Percentiles rank a stretch among this genome's conserved stretches.
These are phyloP conservation scores for Heliconius aoede DNA, from an alignment of 2,888 invertebrate species.

Conservation along the genomic window DNA sequence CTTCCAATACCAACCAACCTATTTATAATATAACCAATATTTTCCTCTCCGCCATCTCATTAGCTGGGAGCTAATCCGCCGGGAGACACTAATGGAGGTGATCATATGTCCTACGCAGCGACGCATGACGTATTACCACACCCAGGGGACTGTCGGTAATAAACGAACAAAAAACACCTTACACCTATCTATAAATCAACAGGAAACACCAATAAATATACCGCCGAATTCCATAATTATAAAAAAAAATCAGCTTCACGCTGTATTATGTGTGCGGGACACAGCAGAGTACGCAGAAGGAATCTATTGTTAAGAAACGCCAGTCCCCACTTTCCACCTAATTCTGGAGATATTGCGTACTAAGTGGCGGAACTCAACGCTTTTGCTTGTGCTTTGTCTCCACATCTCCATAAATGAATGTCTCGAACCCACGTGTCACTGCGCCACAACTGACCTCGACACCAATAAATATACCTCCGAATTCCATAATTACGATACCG, in stretches of 20 bases:
- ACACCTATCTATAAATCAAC: constrained; percentile 76
- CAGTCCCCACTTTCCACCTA: too few species aligned
- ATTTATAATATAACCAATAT: constrained; percentile 71
- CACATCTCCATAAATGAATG: too few species aligned
- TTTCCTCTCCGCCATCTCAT: constrained; percentile 80
- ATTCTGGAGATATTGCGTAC: too few species aligned
- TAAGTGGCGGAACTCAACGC: too few species aligned
- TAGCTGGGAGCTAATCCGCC: constrained; percentile 78
- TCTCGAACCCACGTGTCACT: too few species aligned
- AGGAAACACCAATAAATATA: constrained; percentile 81
- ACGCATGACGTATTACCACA: constrained; percentile 80
- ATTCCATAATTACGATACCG: constrained; percentile 70
- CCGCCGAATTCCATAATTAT: constrained; percentile 72
- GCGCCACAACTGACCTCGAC: constrained; percentile 49
- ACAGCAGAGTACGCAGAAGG: too few species aligned
- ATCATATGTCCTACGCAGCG: constrained; percentile 78
- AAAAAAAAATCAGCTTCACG: too few species aligned
- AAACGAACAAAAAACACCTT: constrained; percentile 62
- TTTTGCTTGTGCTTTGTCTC: too few species aligned
- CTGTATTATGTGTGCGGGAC: too few species aligned
- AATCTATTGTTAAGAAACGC: too few species aligned
- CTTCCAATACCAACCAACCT: constrained; percentile 48
- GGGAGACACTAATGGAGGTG: constrained; percentile 80
- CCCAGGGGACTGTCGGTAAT: constrained; percentile 71
- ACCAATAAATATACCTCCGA: constrained; percentile 80